phyloP scores from a whole-genome alignment of 2,113 vertebrate species.

The Pseudorasbora parva region DNA sequence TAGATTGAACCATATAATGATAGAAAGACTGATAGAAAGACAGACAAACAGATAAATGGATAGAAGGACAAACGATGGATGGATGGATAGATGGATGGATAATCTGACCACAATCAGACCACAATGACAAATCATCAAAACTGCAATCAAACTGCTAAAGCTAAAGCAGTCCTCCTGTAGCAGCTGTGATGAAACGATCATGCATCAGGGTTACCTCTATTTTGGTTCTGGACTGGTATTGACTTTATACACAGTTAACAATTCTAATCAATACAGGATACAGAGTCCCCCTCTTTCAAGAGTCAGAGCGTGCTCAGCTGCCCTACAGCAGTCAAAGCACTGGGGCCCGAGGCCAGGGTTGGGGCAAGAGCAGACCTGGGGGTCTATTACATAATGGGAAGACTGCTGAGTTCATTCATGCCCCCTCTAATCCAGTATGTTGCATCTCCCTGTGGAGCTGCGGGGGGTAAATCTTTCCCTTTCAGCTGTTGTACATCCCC shows the following conservation, averaged over 20 bases:
- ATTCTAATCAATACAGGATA: slow-evolving; percentile 39
- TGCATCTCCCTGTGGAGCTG: slow-evolving; percentile 52
- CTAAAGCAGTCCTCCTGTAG: background rate
- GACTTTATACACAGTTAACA: slow-evolving; percentile 36
- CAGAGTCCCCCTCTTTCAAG: background rate
- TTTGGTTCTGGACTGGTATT: slow-evolving; percentile 30
- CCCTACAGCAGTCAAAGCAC: slow-evolving; percentile 20
- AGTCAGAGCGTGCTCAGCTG: slow-evolving; percentile 25
- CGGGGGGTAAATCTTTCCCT: slow-evolving; percentile 40
- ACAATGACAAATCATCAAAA: background rate
- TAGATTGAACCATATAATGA: background rate
- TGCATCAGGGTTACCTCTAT: background rate
- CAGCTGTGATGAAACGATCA: background rate
- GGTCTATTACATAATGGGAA: slow-evolving; percentile 59
- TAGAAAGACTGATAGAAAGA: background rate
- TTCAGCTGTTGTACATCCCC: slow-evolving; percentile 36
- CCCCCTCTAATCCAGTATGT: slow-evolving; percentile 50
- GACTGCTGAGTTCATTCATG: slow-evolving; percentile 54
- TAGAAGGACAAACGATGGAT: no score
- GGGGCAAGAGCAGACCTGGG: slow-evolving; percentile 38
- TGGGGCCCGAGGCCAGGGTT: slow-evolving; percentile 38
- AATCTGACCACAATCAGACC: no score
- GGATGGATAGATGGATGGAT: no score
- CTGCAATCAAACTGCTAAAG: background rate
- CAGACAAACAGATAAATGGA: no score